A percentile compares a stretch with the other conserved stretches of the same genome.
Evolutionary conservation across 2,797 vertebrate genomes (phyloP).

Genomic region (Emys orbicularis): DNA sequence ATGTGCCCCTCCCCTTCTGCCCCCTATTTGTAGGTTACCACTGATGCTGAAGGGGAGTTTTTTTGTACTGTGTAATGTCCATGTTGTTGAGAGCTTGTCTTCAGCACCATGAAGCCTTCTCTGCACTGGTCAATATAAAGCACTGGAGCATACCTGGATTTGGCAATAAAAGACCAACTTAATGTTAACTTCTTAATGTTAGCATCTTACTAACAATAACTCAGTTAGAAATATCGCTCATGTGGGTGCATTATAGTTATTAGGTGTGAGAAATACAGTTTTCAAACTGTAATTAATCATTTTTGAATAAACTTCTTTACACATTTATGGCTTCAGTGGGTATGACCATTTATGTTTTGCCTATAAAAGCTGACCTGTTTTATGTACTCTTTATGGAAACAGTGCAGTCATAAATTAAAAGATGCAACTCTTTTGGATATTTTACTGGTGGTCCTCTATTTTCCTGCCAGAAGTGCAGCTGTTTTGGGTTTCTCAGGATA

Average conservation of each 20-base stretch:
- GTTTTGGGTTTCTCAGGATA: conserved; percentile 82
- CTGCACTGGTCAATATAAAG: rapidly evolving
- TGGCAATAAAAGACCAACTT: conserved; percentile 14
- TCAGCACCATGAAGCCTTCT: background rate
- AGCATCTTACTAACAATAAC: conserved; percentile 45
- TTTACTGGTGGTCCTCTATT: conserved; percentile 82
- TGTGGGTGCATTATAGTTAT: conserved; percentile 62
- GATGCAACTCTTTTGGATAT: conserved; percentile 83
- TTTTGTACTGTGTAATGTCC: background rate
- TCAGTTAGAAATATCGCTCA: conserved; percentile 60
- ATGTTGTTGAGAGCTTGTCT: background rate
- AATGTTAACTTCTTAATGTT: background rate
- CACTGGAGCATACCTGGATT: conserved; percentile 20
- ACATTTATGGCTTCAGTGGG: conserved; percentile 72
- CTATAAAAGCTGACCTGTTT: conserved; percentile 81
- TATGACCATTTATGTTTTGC: conserved; percentile 79
- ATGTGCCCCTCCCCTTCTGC: background rate
- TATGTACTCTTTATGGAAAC: conserved; percentile 82
- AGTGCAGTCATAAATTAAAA: conserved; percentile 80
- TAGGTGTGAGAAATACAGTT: conserved; percentile 74
- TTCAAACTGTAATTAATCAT: conserved; percentile 79
- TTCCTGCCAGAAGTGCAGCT: conserved; percentile 82
- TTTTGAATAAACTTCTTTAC: conserved; percentile 73
- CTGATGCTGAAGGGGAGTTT: background rate
- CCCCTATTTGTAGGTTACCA: background rate